A percentile compares a stretch with the other conserved stretches of the same genome.
Conservation (phyloP, 2,888 invertebrate species). For the Anagyrus pseudococci region DNA sequence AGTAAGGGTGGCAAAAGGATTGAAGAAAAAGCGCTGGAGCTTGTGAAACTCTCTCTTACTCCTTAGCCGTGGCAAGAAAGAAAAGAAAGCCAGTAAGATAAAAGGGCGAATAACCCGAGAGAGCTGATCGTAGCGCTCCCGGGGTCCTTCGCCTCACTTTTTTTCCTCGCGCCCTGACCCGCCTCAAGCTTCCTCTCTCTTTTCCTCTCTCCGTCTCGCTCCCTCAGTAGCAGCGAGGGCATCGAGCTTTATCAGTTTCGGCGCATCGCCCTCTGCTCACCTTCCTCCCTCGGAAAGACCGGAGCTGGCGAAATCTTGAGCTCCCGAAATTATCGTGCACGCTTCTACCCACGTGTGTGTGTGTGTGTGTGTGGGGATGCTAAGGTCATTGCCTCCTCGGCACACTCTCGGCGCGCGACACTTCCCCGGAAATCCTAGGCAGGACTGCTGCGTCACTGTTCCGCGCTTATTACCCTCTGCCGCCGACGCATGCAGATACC, state of each 20-base stretch:
- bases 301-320: constrained; percentile 14
- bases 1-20: too few species aligned
- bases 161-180: constrained; percentile 27
- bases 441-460: constrained; percentile 32
- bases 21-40: too few species aligned
- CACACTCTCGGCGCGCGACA: constrained; percentile 35
- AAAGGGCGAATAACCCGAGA: constrained; percentile 38
- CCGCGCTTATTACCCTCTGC: constrained; percentile 8
- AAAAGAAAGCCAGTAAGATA: constrained; percentile 11
- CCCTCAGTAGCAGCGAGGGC: too few species aligned
- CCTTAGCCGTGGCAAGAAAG: too few species aligned
- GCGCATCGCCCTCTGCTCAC: constrained; percentile 6
- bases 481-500: constrained; percentile 1
- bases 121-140: constrained; percentile 7
- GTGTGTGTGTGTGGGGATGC: constrained; percentile 31
- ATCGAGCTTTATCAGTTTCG: constrained; percentile 24
- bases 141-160: constrained; percentile 32
- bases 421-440: constrained; percentile 19
- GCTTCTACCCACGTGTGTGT: too few species aligned
- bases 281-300: neutral
- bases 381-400: constrained; percentile 42
- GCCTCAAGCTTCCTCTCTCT: constrained; percentile 26
- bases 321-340: constrained; percentile 32
- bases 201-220: too few species aligned
- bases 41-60: too few species aligned